A percentile compares a stretch with the other conserved stretches of the same genome.
These are phyloP conservation scores for Tapirus indicus DNA, from an alignment of 2,797 vertebrate species.

Conservation along the genomic window DNA sequence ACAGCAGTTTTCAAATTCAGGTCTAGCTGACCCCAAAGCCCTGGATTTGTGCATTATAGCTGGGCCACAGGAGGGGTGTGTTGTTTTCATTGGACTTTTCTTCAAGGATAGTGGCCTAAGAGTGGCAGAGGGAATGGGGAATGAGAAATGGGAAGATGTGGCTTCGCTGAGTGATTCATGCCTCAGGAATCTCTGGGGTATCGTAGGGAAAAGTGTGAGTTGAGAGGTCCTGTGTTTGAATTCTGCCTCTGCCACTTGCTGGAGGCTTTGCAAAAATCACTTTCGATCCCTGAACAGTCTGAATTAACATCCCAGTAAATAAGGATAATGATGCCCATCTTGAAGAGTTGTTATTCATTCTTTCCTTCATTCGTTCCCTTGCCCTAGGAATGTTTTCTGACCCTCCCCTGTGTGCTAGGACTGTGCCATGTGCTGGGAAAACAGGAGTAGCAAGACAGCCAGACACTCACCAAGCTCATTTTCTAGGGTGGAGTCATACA, in stretches of 20 bases:
- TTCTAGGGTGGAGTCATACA: neutral
- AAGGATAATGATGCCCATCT: neutral
- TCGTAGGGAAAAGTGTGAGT: neutral
- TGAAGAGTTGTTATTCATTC: neutral
- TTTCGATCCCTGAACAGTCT: neutral
- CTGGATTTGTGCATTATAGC: neutral
- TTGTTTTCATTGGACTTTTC: neutral
- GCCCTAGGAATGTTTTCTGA: neutral
- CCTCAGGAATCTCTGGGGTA: neutral
- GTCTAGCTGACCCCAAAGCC: neutral
- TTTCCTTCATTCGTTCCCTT: neutral
- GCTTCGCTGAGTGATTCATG: neutral
- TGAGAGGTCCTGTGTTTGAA: neutral
- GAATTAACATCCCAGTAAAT: neutral
- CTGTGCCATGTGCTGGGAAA: neutral
- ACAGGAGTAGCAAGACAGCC: neutral
- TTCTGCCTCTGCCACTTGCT: neutral
- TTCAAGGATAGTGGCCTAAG: neutral
- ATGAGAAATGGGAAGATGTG: neutral
- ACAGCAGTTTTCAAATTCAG: neutral
- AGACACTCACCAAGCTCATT: neutral
- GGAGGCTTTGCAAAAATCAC: neutral
- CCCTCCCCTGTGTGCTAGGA: neutral
- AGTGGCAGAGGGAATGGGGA: neutral
- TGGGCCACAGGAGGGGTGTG: neutral